Evolutionary conservation across 2,113 vertebrate genomes (phyloP).

Genomic region (Micronisus gabar): DNA sequence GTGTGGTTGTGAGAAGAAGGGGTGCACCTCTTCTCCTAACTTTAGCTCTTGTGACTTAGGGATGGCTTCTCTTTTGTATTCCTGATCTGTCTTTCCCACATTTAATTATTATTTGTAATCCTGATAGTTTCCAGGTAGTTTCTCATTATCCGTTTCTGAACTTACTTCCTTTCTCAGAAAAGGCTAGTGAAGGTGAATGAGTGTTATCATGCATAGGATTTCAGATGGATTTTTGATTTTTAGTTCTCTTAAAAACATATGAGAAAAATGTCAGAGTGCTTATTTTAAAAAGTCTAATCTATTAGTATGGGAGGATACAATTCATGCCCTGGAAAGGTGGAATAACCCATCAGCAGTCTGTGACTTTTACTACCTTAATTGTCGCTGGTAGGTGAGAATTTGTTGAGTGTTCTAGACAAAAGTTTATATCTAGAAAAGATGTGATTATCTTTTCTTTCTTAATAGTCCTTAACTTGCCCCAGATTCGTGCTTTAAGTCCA

Average conservation of each 20-base stretch:
- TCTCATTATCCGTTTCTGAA: background rate
- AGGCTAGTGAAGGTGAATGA: background rate
- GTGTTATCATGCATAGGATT: background rate
- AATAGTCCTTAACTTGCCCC: background rate
- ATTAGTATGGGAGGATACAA: background rate
- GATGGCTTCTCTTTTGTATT: background rate
- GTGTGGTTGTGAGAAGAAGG: background rate
- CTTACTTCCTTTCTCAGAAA: background rate
- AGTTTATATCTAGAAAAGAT: background rate
- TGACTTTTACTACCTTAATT: background rate
- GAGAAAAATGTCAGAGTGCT: background rate
- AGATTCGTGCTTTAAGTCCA: background rate
- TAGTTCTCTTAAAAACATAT: background rate
- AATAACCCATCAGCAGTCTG: background rate
- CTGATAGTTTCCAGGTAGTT: background rate
- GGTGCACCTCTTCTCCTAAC: background rate
- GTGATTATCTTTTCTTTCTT: background rate
- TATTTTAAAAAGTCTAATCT: background rate
- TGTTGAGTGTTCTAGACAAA: background rate
- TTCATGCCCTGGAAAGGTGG: background rate
- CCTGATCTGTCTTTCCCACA: background rate
- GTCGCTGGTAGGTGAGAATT: background rate
- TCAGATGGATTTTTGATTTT: background rate
- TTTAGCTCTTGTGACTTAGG: background rate
- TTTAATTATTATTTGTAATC: background rate